Conservation (phyloP, 2,113 vertebrate species). For the Boulengeromyrus knoepffleri region DNA sequence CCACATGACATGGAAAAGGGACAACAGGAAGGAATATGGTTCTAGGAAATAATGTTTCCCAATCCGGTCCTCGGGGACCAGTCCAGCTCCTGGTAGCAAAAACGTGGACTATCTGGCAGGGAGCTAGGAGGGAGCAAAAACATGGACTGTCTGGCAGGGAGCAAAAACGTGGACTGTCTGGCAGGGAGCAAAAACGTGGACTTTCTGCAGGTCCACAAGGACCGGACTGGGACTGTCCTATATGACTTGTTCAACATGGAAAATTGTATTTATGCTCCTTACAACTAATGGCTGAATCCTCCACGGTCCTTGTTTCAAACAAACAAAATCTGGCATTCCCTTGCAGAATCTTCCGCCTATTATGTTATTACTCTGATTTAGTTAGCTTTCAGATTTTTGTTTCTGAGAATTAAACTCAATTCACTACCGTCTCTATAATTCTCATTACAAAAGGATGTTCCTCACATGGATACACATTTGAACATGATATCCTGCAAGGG, state of each 20-base stretch:
- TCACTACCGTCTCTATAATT: neutral
- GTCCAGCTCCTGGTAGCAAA: neutral
- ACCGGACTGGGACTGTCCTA: neutral
- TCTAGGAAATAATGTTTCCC: neutral
- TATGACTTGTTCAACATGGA: neutral
- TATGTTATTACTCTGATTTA: neutral
- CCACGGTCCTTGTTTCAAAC: neutral
- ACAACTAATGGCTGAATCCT: neutral
- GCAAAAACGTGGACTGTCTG: neutral
- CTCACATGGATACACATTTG: neutral
- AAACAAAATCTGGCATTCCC: neutral
- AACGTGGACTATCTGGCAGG: neutral
- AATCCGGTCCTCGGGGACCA: neutral
- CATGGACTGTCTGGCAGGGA: neutral
- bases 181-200: neutral
- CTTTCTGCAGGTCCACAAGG: neutral
- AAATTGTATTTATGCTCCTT: neutral
- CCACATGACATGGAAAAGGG: neutral
- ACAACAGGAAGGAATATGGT: neutral
- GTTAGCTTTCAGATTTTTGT: neutral
- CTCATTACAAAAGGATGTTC: neutral
- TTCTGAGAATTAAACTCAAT: neutral
- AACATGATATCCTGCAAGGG: neutral
- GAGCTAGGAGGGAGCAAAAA: neutral
- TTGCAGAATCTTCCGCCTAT: neutral